Base-by-base conservation (phyloP, 2,113 vertebrate genomes). In the Poeciliopsis prolifica region DNA sequence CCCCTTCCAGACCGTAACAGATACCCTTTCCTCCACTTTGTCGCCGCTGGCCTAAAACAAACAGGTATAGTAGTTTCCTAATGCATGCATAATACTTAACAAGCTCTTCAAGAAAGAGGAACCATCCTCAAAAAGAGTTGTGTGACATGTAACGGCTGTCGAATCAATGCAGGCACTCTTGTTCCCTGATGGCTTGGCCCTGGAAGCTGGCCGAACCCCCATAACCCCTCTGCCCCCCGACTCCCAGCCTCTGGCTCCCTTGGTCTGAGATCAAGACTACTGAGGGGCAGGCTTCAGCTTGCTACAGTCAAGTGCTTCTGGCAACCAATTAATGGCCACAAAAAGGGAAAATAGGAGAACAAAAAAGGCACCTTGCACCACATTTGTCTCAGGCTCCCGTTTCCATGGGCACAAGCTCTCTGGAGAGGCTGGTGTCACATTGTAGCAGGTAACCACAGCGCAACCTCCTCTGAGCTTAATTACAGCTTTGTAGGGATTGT, bases 291-390 rank as follows among this genome's bases (percentile, higher is more conserved):
- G 84, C 77, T 85, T 89, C 88, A 91, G 85, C 82, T 89, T 40
- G 85, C 87, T 84, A 83, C 90, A 93, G 92, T 93, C 93, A 93
- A 92, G 92, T 89, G 86, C 87, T 85, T 78, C 86, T 93, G 90
- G 93, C 90, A 92, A 73, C 87, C 84, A 89, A 88, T 92, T 91
- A 92, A 77, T 85, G 75, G 69, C 65, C 68, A 69, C 77, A 82
- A 90, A 82, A 75, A 12, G 72, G 77, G 77, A 75, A 72, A 61
- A 70, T 72, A 74, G 65, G 61, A 51, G 60, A 63, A 77, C 19
- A 48, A 58, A 78, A 76, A 88, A 86, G 80, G 80, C 84, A 93
- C 88, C 81, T 90, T 89, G 77, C 74, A 73, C 72, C 61, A 72
- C 58, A 48, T 81, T 91, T 91, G 90, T 88, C 86, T 86, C 79